Percentiles rank a stretch among this genome's conserved stretches.
Conservation (phyloP, 2,113 vertebrate genomes). For the Leptocoma aspasia region DNA sequence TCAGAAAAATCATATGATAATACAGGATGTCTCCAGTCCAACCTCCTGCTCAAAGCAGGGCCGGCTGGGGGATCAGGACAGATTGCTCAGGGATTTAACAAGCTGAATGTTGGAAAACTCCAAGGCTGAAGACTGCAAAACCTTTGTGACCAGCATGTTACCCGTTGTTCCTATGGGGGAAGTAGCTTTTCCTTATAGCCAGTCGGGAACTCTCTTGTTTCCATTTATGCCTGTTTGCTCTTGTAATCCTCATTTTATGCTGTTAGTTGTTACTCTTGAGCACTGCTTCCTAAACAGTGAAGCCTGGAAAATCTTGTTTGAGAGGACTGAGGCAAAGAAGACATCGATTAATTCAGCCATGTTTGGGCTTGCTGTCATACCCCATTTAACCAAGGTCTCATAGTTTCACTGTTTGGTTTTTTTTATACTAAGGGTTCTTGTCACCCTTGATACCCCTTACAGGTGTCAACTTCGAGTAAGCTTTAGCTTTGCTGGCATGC, state of each 20-base stretch:
- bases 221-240: neutral
- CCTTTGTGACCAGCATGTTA: neutral
- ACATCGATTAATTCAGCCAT: neutral
- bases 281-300: neutral
- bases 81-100: neutral
- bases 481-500: neutral
- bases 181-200: neutral
- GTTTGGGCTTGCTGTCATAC: neutral
- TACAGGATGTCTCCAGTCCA: neutral
- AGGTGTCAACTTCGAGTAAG: neutral
- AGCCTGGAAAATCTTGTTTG: neutral
- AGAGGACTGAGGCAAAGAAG: neutral
- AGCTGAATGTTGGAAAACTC: neutral
- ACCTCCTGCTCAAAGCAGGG: neutral
- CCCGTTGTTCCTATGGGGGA: neutral
- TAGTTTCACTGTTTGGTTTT: neutral
- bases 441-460: neutral
- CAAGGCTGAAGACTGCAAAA: neutral
- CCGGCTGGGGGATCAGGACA: neutral
- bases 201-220: neutral
- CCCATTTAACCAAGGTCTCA: neutral
- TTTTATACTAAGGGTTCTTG: neutral
- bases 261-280: neutral
- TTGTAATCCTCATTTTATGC: neutral
- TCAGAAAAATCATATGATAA: neutral